Base-by-base conservation (phyloP, 2,113 vertebrate species). In the Gavialis gangeticus region DNA sequence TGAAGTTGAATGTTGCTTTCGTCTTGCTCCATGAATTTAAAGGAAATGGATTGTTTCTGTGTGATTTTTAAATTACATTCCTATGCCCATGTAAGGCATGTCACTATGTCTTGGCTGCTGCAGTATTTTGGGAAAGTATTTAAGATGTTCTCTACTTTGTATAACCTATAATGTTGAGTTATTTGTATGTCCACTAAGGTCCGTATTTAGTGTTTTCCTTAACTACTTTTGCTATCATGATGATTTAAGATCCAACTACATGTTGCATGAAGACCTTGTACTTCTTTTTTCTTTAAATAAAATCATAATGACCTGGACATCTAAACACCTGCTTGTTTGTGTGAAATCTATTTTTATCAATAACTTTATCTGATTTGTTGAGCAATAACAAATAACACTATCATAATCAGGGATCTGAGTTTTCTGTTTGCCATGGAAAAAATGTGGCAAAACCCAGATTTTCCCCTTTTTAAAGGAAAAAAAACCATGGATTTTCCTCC, bases 51-150 rank as follows among this genome's bases (percentile, higher is more conserved):
- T 98, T 95, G 96, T 96, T 97, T 87, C 94, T 21, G 1, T 98
- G 98, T 98, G 98, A 98, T 98, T 98, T 98, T 97, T 98, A 97
- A 98, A 97, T 97, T 98, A 98, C 98, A 98, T 98, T 99, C 98
- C 98, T 98, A 46, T 97, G 97, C 94, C 98, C 96, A 97, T 94
- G 25, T 95, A 98, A 98, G 98, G 97, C 97, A 96, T 97, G 97
- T 97, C 97, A 95, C 92, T 98, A 77, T 97, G 95, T 98, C 95
- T 98, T 95, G 88, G 98, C 98, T 98, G 97, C 97, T 97, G 96
- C 97, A 98, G 98, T 99, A 97, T 99, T 98, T 97, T 80, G 82
- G 94, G 92, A 95, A 97, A 91, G 92, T 97, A 96, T 98, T 98
- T 87, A 95, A 96, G 88, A 82, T 93, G 89, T 97, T 96, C 96